Conservation (phyloP, 2,797 vertebrate genomes). For the Melanotaenia boesemani region DNA sequence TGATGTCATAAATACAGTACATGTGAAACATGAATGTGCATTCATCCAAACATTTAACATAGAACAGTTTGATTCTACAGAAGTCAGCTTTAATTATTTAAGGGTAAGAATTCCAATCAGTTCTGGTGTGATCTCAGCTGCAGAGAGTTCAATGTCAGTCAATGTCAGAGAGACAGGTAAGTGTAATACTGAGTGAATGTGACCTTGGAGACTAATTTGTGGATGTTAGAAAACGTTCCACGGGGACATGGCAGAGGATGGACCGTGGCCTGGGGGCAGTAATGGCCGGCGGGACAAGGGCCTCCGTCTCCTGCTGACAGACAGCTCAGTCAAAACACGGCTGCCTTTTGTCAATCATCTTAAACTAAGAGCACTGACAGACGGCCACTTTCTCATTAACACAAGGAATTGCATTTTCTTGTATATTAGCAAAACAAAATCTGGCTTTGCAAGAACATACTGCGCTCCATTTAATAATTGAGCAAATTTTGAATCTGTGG, state of each 20-base stretch:
- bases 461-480: background rate
- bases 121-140: background rate
- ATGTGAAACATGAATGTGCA: background rate
- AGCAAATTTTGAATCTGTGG: background rate
- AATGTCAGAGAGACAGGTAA: constrained; percentile 11
- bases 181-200: constrained; percentile 22
- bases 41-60: background rate
- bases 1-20: background rate
- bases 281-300: constrained; percentile 88
- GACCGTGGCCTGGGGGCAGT: constrained; percentile 83
- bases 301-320: constrained; percentile 82
- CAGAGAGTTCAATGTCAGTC: constrained; percentile 1
- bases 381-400: background rate
- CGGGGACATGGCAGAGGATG: constrained; percentile 85
- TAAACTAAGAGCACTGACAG: background rate
- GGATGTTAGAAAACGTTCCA: constrained; percentile 86
- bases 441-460: background rate
- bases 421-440: background rate
- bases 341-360: background rate
- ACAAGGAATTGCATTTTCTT: background rate
- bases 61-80: background rate
- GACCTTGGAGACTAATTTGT: constrained; percentile 85
- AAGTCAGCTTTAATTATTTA: background rate
- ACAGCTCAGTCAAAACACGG: background rate
- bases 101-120: background rate